phyloP scores from a whole-genome alignment of 1,140 invertebrate genomes.

The Notospermus geniculatus region DNA sequence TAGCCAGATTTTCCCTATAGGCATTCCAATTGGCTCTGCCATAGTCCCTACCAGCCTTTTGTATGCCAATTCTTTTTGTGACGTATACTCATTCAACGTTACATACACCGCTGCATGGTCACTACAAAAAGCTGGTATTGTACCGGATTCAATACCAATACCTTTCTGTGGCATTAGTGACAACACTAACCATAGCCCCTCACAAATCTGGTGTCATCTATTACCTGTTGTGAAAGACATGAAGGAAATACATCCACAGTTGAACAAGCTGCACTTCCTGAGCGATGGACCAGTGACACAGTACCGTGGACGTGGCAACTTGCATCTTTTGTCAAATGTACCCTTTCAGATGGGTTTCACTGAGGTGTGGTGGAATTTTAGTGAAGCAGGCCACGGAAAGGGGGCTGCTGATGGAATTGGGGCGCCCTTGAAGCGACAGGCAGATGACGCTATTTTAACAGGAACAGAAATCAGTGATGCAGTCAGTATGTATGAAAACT shows the following conservation, averaged over 20 bases:
- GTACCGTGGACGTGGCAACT: conserved; percentile 11
- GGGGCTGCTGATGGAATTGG: conserved; percentile 55
- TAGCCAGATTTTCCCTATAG: no score
- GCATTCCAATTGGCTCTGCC: no score
- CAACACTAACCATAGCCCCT: conserved; percentile 6
- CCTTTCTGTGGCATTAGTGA: conserved; percentile 12
- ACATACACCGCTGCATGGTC: no score
- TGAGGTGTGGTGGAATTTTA: conserved; percentile 47
- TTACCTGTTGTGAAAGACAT: conserved; percentile 7
- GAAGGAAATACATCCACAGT: background rate
- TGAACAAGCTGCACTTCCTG: conserved; percentile 10
- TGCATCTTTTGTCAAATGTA: conserved; percentile 1
- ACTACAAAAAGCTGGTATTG: no score
- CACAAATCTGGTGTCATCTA: conserved; percentile 13
- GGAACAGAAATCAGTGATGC: conserved; percentile 16
- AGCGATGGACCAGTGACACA: conserved; percentile 16
- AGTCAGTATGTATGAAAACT: no score
- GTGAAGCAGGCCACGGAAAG: conserved; percentile 55
- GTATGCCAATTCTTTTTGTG: no score
- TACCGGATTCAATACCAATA: background rate
- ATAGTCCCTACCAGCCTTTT: no score
- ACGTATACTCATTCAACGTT: no score
- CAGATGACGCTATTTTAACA: background rate
- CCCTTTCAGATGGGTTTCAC: conserved; percentile 10
- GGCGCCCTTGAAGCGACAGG: conserved; percentile 46